These are phyloP conservation scores for Brienomyrus brachyistius DNA, from an alignment of 2,113 vertebrate genomes.

Conservation along the genomic window DNA sequence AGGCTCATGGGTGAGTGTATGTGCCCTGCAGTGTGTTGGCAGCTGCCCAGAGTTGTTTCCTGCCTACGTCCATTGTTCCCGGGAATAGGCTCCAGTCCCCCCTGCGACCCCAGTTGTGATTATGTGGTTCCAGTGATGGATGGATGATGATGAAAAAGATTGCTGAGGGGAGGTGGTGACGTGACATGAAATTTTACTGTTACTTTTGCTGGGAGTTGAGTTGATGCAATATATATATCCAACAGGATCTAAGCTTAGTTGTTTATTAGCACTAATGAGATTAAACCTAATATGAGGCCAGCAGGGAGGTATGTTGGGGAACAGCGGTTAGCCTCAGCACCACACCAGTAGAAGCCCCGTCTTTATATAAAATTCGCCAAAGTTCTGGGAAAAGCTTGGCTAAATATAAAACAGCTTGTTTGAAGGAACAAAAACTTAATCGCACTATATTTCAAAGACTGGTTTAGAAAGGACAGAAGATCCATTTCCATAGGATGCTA, in stretches of 20 bases:
- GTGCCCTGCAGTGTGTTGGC: too few relatives aligned
- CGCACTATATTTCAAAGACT: not conserved
- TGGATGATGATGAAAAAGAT: not conserved
- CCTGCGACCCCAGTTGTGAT: too few relatives aligned
- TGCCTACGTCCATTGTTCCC: too few relatives aligned
- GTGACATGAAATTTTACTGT: not conserved
- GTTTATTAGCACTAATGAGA: conserved; percentile 1
- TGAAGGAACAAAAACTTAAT: not conserved
- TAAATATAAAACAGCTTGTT: not conserved
- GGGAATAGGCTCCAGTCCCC: too few relatives aligned
- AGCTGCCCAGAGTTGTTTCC: too few relatives aligned
- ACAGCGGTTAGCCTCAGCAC: not conserved
- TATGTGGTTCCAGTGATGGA: too few relatives aligned
- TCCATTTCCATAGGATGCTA: not conserved
- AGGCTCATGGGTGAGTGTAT: too few relatives aligned
- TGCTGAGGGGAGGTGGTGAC: not conserved
- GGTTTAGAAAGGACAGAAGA: not conserved
- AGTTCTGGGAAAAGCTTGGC: not conserved
- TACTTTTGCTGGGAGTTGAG: not conserved
- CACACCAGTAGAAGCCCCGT: not conserved
- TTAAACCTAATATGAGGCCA: not conserved
- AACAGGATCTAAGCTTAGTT: not conserved
- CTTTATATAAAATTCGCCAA: not conserved
- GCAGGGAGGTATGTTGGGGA: not conserved
- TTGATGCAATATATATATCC: not conserved